phyloP scores from a whole-genome alignment of 2,888 invertebrate species.

The Aspidiotus destructor region DNA sequence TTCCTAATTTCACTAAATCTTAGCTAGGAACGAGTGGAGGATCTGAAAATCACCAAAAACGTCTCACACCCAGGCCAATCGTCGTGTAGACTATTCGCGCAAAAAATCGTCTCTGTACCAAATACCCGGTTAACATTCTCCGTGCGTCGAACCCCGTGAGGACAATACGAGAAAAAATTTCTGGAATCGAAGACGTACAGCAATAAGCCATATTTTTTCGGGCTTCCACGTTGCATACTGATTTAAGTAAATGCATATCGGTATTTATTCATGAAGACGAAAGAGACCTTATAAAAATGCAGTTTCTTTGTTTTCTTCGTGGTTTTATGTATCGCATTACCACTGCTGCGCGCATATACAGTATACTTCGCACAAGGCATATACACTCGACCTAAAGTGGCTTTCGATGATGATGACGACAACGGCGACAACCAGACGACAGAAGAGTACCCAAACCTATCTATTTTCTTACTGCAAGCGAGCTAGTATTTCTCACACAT shows the following conservation, averaged over 20 bases:
- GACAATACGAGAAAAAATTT: too few species aligned
- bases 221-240: slow-evolving; percentile 4
- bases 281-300: slow-evolving; percentile 32
- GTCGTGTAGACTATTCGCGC: too few species aligned
- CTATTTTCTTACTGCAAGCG: background rate
- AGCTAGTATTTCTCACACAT: slow-evolving; percentile 26
- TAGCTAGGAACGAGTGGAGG: too few species aligned
- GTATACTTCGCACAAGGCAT: background rate
- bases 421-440: background rate
- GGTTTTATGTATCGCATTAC: slow-evolving; percentile 25
- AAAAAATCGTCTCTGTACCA: too few species aligned
- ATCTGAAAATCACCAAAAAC: too few species aligned
- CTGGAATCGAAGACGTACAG: too few species aligned
- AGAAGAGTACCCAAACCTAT: background rate
- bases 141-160: too few species aligned
- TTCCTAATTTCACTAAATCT: too few species aligned
- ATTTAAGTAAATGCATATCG: background rate
- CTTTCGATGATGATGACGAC: too few species aligned
- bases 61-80: too few species aligned
- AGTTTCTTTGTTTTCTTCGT: slow-evolving; percentile 29
- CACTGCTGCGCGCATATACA: background rate
- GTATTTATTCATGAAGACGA: slow-evolving; percentile 4
- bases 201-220: background rate
- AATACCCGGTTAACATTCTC: too few species aligned
- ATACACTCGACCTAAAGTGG: too few species aligned